Conservation (phyloP, 2,113 vertebrate species). For the Psittacus erithacus region DNA sequence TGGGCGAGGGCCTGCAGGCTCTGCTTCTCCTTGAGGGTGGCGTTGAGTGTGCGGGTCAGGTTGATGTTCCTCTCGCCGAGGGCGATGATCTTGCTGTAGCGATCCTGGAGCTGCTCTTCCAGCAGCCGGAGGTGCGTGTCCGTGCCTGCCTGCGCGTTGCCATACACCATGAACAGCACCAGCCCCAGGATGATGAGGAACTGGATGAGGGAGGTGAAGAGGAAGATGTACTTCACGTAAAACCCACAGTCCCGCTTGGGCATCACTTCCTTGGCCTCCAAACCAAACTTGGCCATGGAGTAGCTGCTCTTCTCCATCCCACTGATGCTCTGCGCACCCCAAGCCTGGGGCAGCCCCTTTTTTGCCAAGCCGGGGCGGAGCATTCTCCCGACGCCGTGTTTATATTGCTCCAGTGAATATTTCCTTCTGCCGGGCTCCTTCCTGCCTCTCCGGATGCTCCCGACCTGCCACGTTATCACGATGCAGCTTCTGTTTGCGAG, state of each 20-base stretch:
- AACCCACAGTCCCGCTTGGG: conserved; percentile 70
- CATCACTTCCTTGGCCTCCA: conserved; percentile 70
- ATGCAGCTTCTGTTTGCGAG: conserved; percentile 23
- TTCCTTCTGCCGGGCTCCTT: conserved; percentile 76
- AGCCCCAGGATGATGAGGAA: conserved; percentile 92
- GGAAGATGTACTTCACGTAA: conserved; percentile 89
- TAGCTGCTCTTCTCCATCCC: conserved; percentile 84
- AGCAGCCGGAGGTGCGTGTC: conserved; percentile 80
- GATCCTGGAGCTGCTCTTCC: conserved; percentile 69
- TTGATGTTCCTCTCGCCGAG: conserved; percentile 68
- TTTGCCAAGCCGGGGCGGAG: neutral
- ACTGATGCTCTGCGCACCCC: neutral
- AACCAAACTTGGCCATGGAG: conserved; percentile 76
- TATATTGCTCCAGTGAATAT: conserved; percentile 64
- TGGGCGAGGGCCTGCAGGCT: neutral
- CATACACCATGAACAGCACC: conserved; percentile 94
- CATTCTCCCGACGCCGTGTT: conserved; percentile 14
- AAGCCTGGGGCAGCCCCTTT: neutral
- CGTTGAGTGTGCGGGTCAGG: conserved; percentile 72
- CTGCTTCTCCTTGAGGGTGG: conserved; percentile 35
- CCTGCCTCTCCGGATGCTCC: conserved; percentile 75
- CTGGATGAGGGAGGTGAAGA: conserved; percentile 91
- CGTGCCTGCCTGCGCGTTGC: conserved; percentile 81
- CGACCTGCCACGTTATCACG: conserved; percentile 51
- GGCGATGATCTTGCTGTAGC: conserved; percentile 55